Conservation (phyloP, 2,888 invertebrate genomes). For the Ophonus ardosiacus region DNA sequence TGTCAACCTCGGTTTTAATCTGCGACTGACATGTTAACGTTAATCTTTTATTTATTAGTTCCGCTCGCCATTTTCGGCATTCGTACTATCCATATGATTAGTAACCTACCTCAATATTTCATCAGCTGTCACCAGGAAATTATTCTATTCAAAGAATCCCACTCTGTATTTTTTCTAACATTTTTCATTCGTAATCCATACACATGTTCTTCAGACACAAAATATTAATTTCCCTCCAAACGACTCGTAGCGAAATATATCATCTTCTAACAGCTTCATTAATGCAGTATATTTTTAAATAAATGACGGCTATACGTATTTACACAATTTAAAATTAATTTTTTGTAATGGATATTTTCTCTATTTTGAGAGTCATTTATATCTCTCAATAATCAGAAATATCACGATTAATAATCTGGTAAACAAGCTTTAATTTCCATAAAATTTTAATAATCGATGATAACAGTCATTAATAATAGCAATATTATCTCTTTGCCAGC, state of each 20-base stretch:
- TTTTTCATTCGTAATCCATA: conserved; percentile 33
- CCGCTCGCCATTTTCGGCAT: conserved; percentile 10
- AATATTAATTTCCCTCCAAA: conserved; percentile 29
- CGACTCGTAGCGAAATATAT: conserved; percentile 3
- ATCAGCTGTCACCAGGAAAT: conserved; percentile 13
- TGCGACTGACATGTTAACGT: neutral
- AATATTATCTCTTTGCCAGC: neutral
- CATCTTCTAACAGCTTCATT: conserved; percentile 21
- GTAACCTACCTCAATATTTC: conserved; percentile 34
- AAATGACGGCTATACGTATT: conserved; percentile 24
- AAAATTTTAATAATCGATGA: conserved; percentile 32
- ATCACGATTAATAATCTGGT: conserved; percentile 33
- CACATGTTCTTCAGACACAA: conserved; percentile 13
- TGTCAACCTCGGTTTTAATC: neutral
- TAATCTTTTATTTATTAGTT: conserved; percentile 28
- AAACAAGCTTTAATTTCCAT: conserved; percentile 24
- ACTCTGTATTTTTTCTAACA: conserved; percentile 5
- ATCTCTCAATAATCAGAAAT: conserved; percentile 25
- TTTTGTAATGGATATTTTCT: conserved; percentile 18
- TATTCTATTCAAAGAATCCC: conserved; percentile 40
- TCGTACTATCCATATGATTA: neutral
- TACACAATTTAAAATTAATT: conserved; percentile 6
- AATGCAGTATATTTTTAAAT: conserved; percentile 15
- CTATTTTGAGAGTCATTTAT: conserved; percentile 16
- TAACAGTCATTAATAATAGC: neutral